Percentiles rank a stretch among this genome's conserved stretches.
phyloP scores from a whole-genome alignment of 2,797 vertebrate species.

The Mycteria americana region DNA sequence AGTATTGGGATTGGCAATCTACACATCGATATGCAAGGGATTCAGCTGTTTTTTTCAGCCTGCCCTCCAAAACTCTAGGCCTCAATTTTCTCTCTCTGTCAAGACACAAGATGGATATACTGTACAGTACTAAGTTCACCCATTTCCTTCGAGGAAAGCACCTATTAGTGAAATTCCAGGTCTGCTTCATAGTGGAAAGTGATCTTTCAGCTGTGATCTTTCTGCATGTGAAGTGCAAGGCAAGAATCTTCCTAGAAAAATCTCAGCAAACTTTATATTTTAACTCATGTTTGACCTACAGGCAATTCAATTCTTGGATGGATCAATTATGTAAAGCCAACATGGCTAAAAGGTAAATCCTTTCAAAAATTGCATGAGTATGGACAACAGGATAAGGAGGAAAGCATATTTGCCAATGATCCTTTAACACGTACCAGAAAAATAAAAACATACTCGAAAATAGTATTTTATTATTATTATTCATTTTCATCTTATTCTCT shows the following conservation, averaged over 20 bases:
- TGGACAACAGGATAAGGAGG: background rate
- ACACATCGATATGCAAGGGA: background rate
- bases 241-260: background rate
- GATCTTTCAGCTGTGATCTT: background rate
- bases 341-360: background rate
- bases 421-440: background rate
- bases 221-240: background rate
- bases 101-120: background rate
- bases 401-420: background rate
- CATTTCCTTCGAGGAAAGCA: background rate
- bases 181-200: background rate
- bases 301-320: background rate
- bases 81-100: background rate
- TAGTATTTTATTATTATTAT: background rate
- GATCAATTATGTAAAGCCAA: background rate
- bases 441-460: background rate
- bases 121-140: background rate
- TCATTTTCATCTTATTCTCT: background rate
- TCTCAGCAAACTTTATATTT: background rate
- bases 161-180: background rate
- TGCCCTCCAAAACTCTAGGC: background rate
- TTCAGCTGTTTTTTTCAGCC: background rate
- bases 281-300: background rate
- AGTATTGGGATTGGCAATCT: background rate
- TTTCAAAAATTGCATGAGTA: background rate